These are phyloP conservation scores for Callipepla squamata DNA, from an alignment of 2,113 vertebrate genomes.

Conservation along the genomic window DNA sequence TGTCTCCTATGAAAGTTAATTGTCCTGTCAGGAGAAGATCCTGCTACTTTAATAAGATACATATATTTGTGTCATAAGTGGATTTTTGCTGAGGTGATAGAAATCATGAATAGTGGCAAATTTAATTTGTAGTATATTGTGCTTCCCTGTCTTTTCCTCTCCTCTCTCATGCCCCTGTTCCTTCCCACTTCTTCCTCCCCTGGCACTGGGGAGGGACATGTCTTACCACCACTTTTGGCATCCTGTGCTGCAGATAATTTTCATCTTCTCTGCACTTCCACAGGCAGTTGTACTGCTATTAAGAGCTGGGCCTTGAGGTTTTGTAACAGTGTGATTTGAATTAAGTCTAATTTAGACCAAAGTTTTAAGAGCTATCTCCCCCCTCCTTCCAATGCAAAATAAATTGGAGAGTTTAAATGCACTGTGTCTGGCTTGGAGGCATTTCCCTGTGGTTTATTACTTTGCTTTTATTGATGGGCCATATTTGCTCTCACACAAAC, in stretches of 20 bases:
- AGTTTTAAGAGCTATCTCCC: constrained; percentile 3
- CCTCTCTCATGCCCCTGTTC: not conserved
- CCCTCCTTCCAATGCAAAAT: not conserved
- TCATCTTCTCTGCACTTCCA: not conserved
- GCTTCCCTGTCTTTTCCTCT: not conserved
- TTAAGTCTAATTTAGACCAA: constrained; percentile 2
- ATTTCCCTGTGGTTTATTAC: constrained; percentile 40
- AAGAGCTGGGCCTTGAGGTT: not conserved
- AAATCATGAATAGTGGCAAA: not conserved
- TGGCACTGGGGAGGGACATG: not conserved
- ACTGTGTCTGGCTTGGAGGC: constrained; percentile 22
- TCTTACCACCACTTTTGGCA: not conserved
- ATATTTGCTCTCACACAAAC: constrained; percentile 6
- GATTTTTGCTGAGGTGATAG: not conserved
- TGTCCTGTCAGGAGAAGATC: not conserved
- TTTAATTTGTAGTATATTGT: not conserved
- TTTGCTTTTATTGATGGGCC: constrained; percentile 38
- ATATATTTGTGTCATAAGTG: constrained; percentile 18
- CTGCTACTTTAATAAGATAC: not conserved
- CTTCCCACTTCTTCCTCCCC: not conserved
- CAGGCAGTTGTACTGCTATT: not conserved
- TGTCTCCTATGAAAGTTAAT: constrained; percentile 25
- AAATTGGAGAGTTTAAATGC: constrained; percentile 5
- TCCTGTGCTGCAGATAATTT: accelerated
- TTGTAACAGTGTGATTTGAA: not conserved